These are phyloP conservation scores for Bombus superbus DNA, from an alignment of 1,140 invertebrate genomes.

Conservation along the genomic window DNA sequence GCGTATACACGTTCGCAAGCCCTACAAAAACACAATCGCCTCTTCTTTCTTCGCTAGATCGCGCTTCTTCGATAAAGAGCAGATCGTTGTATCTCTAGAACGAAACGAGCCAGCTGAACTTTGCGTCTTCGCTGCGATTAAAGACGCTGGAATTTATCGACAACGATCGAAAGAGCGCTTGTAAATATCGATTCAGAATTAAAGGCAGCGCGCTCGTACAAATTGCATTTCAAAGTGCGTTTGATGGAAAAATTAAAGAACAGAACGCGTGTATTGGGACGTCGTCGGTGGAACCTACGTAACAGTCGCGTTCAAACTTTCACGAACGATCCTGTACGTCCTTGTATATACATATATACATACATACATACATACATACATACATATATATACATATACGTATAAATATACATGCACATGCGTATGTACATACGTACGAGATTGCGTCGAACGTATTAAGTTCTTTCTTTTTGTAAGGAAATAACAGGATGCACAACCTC, in stretches of 20 bases:
- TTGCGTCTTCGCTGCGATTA: no score
- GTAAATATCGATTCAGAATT: not conserved
- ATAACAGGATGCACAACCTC: no score
- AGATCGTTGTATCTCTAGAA: not conserved
- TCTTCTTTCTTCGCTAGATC: not conserved
- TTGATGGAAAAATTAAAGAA: not conserved
- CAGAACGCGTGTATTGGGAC: not conserved
- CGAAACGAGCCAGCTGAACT: not conserved
- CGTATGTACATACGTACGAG: no score
- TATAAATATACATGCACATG: no score
- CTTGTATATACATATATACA: no score
- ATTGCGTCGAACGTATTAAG: no score
- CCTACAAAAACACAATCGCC: not conserved
- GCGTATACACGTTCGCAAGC: not conserved
- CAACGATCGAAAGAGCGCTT: not conserved
- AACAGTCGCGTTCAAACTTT: no score
- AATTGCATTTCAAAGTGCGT: not conserved
- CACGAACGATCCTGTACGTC: no score
- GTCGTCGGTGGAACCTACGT: not conserved
- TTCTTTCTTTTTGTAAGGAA: no score
- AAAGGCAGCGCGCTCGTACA: not conserved
- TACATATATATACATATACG: no score
- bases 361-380: no score
- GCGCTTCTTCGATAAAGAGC: not conserved
- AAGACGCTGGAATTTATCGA: not conserved